Evolutionary conservation across 2,113 vertebrate species (phyloP).

Genomic region (Neomonachus schauinslandi): DNA sequence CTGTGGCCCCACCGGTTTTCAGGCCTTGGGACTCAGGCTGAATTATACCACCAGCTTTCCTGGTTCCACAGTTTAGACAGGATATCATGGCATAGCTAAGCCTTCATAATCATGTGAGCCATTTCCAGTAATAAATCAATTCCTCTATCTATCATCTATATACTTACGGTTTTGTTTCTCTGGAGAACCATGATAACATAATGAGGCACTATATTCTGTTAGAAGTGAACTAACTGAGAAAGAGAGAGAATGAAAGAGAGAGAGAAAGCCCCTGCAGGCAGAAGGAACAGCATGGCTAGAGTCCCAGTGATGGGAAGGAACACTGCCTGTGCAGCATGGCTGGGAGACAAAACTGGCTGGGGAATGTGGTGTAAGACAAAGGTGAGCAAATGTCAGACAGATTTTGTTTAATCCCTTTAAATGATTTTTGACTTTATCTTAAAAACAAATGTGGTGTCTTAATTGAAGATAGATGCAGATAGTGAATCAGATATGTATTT

Average conservation of each 20-base stretch:
- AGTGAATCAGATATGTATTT: background rate
- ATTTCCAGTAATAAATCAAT: background rate
- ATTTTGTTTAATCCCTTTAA: background rate
- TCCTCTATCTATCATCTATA: background rate
- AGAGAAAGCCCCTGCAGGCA: background rate
- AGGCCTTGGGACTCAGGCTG: background rate
- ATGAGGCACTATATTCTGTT: background rate
- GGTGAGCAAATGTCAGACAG: background rate
- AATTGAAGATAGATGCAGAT: background rate
- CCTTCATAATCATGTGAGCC: background rate
- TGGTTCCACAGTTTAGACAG: background rate
- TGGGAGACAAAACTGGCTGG: background rate
- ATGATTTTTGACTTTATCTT: background rate
- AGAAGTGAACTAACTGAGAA: background rate
- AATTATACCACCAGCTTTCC: background rate
- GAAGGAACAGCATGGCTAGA: background rate
- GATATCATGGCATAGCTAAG: background rate
- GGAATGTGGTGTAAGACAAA: background rate
- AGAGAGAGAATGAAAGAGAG: too few species aligned
- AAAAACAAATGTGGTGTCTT: background rate
- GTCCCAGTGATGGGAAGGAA: background rate
- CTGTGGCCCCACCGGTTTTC: background rate
- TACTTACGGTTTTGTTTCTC: too few species aligned
- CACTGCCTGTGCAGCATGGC: background rate
- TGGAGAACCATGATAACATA: background rate